Base-by-base conservation (phyloP, 2,888 invertebrate genomes). In the Drosophila lacicola region DNA sequence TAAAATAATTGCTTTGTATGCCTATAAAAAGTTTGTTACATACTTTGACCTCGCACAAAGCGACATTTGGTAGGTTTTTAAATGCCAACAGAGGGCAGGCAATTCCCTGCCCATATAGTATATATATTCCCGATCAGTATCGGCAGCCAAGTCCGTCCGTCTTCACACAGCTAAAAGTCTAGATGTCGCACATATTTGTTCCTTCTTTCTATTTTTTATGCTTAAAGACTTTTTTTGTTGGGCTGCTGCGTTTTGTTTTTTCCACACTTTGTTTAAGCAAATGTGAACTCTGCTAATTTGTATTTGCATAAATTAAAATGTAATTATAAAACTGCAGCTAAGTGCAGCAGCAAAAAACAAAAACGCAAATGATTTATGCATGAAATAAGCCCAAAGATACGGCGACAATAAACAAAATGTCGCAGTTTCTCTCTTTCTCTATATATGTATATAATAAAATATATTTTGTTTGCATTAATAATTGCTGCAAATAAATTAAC, bases 251-350 rank as follows among this genome's bases (percentile, higher is more conserved):
- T 61, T 56, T 58, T 42, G 42, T 55, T 60, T 21, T 64, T 49
- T 41, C 9, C 62, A 64, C 66, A 70, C 74, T 67, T 78, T 87
- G 70, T 73, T 75, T 41, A 70, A 82, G 66, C 72, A 84, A 78
- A 87, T 11, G 36, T 55, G 45, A 8, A 29, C 29, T 29, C 29
- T 70, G 65, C 74, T 84, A 87, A 87, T 87, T 88, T 88, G 75
- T 83, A 87, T 84, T 84, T 84, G 88, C 83, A 84, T 84, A 84
- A 89, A 84, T 84, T 84, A 84, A 84, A 89, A 89, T 84, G 88
- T 84, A 87, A 84, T 84, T 84, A 84, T 87, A 89, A 84, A 82
- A 84, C 69, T 81, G 79, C 82, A 66, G 72, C 68, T 65, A 68
- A 75, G 56, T 68, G 74, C 79, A 66, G 39, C 61, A 62, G 13